A percentile compares a stretch with the other conserved stretches of the same genome.
Evolutionary conservation across 2,113 vertebrate species (phyloP).

Genomic region (Bucco capensis): DNA sequence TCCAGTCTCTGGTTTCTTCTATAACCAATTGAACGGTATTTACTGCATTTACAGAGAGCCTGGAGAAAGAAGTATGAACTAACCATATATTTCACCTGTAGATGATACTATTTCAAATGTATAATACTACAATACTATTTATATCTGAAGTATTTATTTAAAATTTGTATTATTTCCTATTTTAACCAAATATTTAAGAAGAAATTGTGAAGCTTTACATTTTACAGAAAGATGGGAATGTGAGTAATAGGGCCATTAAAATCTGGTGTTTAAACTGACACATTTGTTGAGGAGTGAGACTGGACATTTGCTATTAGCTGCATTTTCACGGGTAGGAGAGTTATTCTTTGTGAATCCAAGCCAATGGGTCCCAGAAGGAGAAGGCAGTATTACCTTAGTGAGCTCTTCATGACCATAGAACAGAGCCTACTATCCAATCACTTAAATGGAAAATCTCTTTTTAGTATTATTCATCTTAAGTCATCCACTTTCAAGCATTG

Average conservation of each 20-base stretch:
- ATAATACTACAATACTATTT: not conserved
- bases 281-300: not conserved
- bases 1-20: not conserved
- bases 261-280: not conserved
- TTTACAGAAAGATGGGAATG: not conserved
- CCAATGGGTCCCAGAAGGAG: not conserved
- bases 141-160: not conserved
- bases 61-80: not conserved
- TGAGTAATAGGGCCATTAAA: not conserved
- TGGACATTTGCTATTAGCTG: not conserved
- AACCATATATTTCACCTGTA: not conserved
- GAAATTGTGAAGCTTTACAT: not conserved
- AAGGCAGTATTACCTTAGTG: not conserved
- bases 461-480: not conserved
- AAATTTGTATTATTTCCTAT: not conserved
- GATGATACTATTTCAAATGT: not conserved
- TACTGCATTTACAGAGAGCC: not conserved
- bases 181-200: not conserved
- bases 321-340: not conserved
- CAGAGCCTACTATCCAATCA: not conserved
- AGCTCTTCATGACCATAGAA: not conserved
- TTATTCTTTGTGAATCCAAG: not conserved
- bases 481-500: not conserved
- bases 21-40: not conserved
- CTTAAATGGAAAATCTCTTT: not conserved